Base-by-base conservation (phyloP, 2,797 vertebrate genomes). In the Danio choprae region DNA sequence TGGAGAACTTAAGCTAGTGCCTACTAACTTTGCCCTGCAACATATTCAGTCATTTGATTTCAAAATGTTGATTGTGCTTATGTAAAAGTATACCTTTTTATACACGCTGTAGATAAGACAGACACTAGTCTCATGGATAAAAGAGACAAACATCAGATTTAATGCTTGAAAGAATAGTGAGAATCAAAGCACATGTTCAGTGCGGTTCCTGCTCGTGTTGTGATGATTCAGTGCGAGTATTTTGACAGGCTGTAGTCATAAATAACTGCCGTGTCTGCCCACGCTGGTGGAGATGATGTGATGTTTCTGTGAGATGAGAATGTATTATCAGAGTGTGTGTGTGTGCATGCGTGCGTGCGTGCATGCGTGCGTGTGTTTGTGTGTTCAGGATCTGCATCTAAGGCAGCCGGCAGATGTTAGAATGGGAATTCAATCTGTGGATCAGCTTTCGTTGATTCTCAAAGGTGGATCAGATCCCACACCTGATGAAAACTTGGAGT, bases 371-470 rank as follows among this genome's bases (percentile, higher is more conserved):
- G 29, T 11, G 6, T 51, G 41, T 69, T 44, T 16, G 38, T 29
- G 38, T 22, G 4, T 77, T 15, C 16, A 7, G 41, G 53, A 68
- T 69, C 53, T 68, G 41, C 29, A 29, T 29, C 29, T 29, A 79
- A 71, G 58, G 55, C 36, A 71, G 18, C 13, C 9, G 3, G 15
- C 67, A 64, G 53, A 71, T 81, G 79, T 68, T 76, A 43, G 68
- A 80, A 69, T 29, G 20, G 53, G 22, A 77, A 82, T 77, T 67
- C 15, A 62, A 67, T 67, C 60, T 60, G 60, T 60, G 72, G 43
- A 82, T 59, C 16, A 48, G 55, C 60, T 73, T 51, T 59, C 51
- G 53, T 73, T 20, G 29, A 51, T 44, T 59, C 75, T 65, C 60
- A 58, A 59, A 67, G 36, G 81, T 58, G 50, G 69, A 77, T 77